Evolutionary conservation across 2,888 invertebrate species (phyloP).

Genomic region (Pristionchus entomophagus): DNA sequence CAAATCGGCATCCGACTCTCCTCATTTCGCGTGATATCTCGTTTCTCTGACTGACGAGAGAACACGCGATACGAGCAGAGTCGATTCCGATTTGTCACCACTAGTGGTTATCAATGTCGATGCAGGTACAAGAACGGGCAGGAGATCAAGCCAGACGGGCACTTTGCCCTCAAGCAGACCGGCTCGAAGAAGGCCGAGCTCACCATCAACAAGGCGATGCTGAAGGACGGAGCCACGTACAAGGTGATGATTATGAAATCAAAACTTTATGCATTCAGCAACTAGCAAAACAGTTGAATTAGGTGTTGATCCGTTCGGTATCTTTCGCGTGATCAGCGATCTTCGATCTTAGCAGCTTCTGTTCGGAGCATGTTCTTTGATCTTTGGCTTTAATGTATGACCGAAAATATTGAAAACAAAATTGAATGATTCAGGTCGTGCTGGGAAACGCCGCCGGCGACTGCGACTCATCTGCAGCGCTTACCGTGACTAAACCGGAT

Average conservation of each 20-base stretch:
- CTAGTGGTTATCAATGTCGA: no score
- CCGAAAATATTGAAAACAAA: neutral
- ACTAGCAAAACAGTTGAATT: no score
- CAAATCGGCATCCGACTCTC: no score
- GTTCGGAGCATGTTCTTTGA: no score
- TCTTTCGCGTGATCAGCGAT: no score
- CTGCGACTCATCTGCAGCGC: conserved; percentile 70
- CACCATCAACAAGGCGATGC: conserved; percentile 85
- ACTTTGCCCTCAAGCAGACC: conserved; percentile 68
- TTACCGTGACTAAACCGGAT: conserved; percentile 70
- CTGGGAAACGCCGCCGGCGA: conserved; percentile 71
- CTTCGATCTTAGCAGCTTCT: no score
- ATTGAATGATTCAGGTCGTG: conserved; percentile 55
- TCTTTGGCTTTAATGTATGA: neutral
- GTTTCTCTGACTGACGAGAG: no score
- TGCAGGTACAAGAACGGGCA: conserved; percentile 70
- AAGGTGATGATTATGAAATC: conserved; percentile 80
- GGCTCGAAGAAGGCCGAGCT: conserved; percentile 83
- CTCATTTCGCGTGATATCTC: no score
- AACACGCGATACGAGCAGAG: no score
- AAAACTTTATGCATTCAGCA: neutral
- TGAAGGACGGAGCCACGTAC: conserved; percentile 91
- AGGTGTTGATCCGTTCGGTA: no score
- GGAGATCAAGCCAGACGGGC: conserved; percentile 69
- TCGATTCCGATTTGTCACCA: no score